phyloP scores from a whole-genome alignment of 2,797 vertebrate species.

The Takifugu rubripes region DNA sequence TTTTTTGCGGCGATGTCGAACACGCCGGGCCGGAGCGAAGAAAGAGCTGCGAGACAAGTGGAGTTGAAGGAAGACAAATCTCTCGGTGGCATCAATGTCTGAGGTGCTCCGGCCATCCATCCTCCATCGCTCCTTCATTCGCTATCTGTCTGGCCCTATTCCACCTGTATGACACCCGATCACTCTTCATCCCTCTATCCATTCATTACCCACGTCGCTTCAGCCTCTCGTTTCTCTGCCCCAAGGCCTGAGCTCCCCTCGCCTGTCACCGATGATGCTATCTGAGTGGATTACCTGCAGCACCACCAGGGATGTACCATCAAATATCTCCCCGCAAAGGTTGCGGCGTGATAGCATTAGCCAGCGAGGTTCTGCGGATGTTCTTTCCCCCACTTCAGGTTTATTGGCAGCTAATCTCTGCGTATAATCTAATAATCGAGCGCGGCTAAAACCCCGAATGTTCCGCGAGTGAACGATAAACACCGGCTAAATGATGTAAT shows the following conservation, averaged over 20 bases:
- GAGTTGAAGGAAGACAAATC: conserved; percentile 61
- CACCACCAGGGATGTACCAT: conserved; percentile 45
- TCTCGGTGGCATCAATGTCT: conserved; percentile 53
- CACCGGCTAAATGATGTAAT: too few species aligned
- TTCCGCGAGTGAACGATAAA: too few species aligned
- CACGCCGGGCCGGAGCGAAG: conserved; percentile 34
- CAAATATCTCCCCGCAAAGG: conserved; percentile 33
- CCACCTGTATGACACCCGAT: conserved; percentile 70
- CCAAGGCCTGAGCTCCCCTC: conserved; percentile 64
- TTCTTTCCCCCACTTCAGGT: too few species aligned
- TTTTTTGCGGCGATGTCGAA: conserved; percentile 6
- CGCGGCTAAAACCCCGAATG: too few species aligned
- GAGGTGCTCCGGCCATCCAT: conserved; percentile 60
- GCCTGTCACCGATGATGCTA: conserved; percentile 62
- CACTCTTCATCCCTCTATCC: conserved; percentile 66
- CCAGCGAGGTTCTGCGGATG: neutral
- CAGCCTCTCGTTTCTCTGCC: conserved; percentile 60
- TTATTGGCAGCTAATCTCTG: too few species aligned
- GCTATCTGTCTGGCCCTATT: conserved; percentile 63
- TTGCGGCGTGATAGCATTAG: conserved; percentile 4
- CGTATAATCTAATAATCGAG: too few species aligned
- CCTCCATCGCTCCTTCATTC: conserved; percentile 57
- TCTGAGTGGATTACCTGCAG: conserved; percentile 57
- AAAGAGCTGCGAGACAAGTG: conserved; percentile 57
- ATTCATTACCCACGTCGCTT: conserved; percentile 67